Conservation (phyloP, 2,797 vertebrate genomes). For the Picus viridis region DNA sequence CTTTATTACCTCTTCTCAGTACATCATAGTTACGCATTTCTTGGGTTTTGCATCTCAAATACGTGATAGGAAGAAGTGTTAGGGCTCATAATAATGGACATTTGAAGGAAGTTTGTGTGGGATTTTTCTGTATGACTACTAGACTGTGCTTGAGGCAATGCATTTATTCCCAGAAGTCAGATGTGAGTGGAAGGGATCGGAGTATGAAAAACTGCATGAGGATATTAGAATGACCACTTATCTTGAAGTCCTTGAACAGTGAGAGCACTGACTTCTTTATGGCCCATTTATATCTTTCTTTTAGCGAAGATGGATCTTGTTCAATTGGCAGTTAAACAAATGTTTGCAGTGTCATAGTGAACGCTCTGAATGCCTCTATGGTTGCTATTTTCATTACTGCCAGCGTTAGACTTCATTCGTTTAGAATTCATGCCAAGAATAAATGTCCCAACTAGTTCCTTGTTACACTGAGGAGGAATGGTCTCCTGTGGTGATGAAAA, state of each 20-base stretch:
- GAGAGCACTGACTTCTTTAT: slow-evolving; percentile 56
- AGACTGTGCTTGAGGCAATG: background rate
- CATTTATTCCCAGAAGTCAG: slow-evolving; percentile 28
- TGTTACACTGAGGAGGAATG: slow-evolving; percentile 46
- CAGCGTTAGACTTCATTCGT: slow-evolving; percentile 56
- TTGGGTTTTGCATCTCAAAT: background rate
- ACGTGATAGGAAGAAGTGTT: background rate
- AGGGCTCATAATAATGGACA: background rate
- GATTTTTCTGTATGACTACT: background rate
- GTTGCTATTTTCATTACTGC: slow-evolving; percentile 73
- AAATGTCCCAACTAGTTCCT: slow-evolving; percentile 65
- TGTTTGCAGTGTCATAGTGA: slow-evolving; percentile 72
- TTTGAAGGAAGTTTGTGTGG: background rate
- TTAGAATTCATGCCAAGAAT: slow-evolving; percentile 60
- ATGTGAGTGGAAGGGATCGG: background rate
- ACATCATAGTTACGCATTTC: background rate
- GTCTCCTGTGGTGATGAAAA: slow-evolving; percentile 66
- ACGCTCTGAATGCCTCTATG: slow-evolving; percentile 41
- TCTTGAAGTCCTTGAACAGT: slow-evolving; percentile 56
- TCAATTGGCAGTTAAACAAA: slow-evolving; percentile 69
- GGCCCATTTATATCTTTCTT: slow-evolving; percentile 60
- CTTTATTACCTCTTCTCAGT: background rate
- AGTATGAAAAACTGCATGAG: background rate
- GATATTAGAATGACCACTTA: slow-evolving; percentile 50
- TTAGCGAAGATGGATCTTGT: slow-evolving; percentile 56